Evolutionary conservation across 2,888 invertebrate species (phyloP).

Genomic region (Barypeithes pellucidus): DNA sequence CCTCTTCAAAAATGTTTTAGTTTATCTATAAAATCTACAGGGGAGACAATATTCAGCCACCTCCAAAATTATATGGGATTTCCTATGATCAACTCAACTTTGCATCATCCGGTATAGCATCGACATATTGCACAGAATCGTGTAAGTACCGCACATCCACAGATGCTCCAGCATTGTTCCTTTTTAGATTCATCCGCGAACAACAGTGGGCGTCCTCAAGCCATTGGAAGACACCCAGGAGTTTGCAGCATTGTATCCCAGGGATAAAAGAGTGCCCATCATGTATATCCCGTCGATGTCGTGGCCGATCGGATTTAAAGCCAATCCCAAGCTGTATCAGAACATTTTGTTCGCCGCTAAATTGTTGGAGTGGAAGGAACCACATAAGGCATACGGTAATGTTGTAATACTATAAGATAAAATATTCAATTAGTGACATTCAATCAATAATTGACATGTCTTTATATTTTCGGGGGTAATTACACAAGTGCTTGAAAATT

Average conservation of each 20-base stretch:
- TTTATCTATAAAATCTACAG: no score
- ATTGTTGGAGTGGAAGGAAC: constrained; percentile 81
- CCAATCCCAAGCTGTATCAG: constrained; percentile 72
- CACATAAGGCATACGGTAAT: constrained; percentile 75
- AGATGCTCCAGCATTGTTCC: background rate
- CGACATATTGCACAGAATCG: no score
- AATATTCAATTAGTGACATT: no score
- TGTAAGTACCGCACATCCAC: no score
- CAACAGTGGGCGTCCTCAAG: constrained; percentile 81
- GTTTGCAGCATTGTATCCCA: constrained; percentile 83
- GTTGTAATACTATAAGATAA: background rate
- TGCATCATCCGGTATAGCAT: no score
- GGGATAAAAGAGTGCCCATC: constrained; percentile 85
- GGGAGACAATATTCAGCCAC: no score
- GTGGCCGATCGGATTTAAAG: constrained; percentile 78
- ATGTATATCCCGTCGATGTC: constrained; percentile 80
- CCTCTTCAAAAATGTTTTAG: no score
- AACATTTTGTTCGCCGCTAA: constrained; percentile 81
- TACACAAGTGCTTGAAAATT: no score
- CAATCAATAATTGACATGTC: no score
- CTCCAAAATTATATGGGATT: no score
- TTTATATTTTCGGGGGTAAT: no score
- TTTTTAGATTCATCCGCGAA: constrained; percentile 77
- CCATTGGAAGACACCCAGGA: constrained; percentile 73
- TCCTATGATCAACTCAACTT: no score